Conservation (phyloP, 2,888 invertebrate genomes). For the Actias luna region DNA sequence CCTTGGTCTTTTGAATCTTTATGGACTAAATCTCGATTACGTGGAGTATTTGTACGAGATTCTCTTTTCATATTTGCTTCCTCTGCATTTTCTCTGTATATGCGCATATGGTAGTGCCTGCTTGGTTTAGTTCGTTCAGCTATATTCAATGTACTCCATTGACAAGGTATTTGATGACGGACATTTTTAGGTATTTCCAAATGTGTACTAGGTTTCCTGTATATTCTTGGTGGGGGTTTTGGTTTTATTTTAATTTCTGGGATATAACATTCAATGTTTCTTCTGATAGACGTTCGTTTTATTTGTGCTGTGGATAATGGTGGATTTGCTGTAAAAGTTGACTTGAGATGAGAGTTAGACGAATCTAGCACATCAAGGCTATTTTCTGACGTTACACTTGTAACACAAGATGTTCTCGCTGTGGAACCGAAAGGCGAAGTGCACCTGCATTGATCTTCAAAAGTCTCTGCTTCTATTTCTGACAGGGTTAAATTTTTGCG, state of each 20-base stretch:
- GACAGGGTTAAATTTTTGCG: constrained; percentile 75
- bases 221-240: constrained; percentile 71
- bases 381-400: constrained; percentile 81
- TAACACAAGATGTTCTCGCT: constrained; percentile 84
- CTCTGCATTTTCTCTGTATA: constrained; percentile 66
- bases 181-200: constrained; percentile 75
- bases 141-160: constrained; percentile 77
- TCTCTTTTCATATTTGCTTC: constrained; percentile 44
- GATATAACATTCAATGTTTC: constrained; percentile 67
- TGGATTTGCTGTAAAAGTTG: constrained; percentile 71
- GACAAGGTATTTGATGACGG: constrained; percentile 61
- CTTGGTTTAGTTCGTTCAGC: constrained; percentile 74
- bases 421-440: constrained; percentile 88
- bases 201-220: constrained; percentile 73
- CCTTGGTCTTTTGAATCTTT: constrained; percentile 48
- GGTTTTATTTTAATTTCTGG: constrained; percentile 72
- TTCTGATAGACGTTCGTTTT: constrained; percentile 75
- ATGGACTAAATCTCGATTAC: constrained; percentile 60
- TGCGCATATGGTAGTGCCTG: constrained; percentile 77
- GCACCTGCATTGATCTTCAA: constrained; percentile 87
- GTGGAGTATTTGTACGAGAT: constrained; percentile 55
- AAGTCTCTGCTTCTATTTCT: constrained; percentile 82
- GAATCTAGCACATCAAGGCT: constrained; percentile 80
- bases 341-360: constrained; percentile 75
- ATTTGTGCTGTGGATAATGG: constrained; percentile 72